These are phyloP conservation scores for Amblyteles armatorius DNA, from an alignment of 2,888 invertebrate genomes.

Conservation along the genomic window DNA sequence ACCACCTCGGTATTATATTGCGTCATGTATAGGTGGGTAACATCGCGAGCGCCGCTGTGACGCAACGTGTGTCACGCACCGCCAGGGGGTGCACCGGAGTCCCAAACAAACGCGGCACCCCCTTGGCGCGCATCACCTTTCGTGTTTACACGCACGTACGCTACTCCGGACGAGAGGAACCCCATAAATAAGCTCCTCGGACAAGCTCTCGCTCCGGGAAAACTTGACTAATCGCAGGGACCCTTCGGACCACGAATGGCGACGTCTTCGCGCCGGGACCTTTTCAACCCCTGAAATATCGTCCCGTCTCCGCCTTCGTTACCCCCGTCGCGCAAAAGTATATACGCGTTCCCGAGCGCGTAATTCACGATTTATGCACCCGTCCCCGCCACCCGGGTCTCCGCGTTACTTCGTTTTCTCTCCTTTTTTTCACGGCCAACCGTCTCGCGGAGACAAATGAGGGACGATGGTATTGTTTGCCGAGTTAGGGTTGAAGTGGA, in stretches of 20 bases:
- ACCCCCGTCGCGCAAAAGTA: slow-evolving; percentile 32
- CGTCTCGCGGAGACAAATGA: slow-evolving; percentile 54
- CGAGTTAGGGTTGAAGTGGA: neutral
- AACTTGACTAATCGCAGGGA: slow-evolving; percentile 68
- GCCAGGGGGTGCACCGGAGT: slow-evolving; percentile 50
- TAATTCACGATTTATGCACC: slow-evolving; percentile 63
- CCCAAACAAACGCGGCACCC: slow-evolving; percentile 61
- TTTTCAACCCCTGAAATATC: slow-evolving; percentile 26
- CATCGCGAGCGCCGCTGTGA: slow-evolving; percentile 29
- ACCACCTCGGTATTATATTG: slow-evolving; percentile 36
- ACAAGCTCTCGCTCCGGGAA: slow-evolving; percentile 52
- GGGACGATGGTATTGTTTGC: slow-evolving; percentile 48
- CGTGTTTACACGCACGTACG: slow-evolving; percentile 61
- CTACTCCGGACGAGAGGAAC: neutral
- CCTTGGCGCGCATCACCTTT: slow-evolving; percentile 67
- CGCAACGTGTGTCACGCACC: slow-evolving; percentile 50
- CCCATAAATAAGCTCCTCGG: slow-evolving; percentile 66
- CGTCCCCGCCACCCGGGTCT: neutral
- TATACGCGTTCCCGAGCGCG: slow-evolving; percentile 41
- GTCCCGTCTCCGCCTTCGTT: slow-evolving; percentile 30
- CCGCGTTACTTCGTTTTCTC: slow-evolving; percentile 10
- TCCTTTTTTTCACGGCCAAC: slow-evolving; percentile 16
- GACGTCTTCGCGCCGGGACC: slow-evolving; percentile 7
- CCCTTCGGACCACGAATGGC: slow-evolving; percentile 48
- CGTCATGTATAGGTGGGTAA: neutral